Evolutionary conservation across 2,888 invertebrate genomes (phyloP), one percentile per base, ranked within the genome.

Genomic region (Apomyelois bistriatella): DNA sequence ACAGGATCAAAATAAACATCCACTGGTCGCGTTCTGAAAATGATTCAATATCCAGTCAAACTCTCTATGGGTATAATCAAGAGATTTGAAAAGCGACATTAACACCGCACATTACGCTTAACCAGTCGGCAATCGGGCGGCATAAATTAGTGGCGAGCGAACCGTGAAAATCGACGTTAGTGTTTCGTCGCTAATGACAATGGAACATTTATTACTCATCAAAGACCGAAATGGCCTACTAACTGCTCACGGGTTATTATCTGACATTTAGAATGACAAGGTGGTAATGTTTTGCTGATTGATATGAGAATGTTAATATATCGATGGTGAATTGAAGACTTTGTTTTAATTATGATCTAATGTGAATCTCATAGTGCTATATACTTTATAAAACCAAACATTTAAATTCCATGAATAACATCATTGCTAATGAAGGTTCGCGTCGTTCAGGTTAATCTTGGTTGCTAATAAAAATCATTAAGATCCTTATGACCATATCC

Each of bases 111-210:
- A 62, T 68, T 67, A 75, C 63, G 64, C 66, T 61, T 60, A 66
- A 67, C 62, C 64, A 65, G 66, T 68, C 68, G 65, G 62, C 66
- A 64, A 65, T 63, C 60, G 54, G 58, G 60, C 58, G 55, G 63
- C 64, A 66, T 64, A 66, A 70, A 78, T 76, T 75, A 73, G 72
- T 60, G 54, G 56, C 64, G 65, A 62, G 60, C 66, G 65, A 70
- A 66, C 65, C 68, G 68, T 67, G 70, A 71, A 72, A 63, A 68
- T 57, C 61, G 60, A 64, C 63, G 64, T 68, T 69, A 68, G 64
- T 41, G 48, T 35, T 13, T 48, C 55, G 35, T 42, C 59, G 58
- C 62, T 70, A 68, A 71, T 68, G 66, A 60, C 56, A 56, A 58
- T 53, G 53, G 52, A 43, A 56, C 59, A 60, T 64, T 61, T 53